phyloP scores from a whole-genome alignment of 2,797 vertebrate species.

The Crax fasciolata region DNA sequence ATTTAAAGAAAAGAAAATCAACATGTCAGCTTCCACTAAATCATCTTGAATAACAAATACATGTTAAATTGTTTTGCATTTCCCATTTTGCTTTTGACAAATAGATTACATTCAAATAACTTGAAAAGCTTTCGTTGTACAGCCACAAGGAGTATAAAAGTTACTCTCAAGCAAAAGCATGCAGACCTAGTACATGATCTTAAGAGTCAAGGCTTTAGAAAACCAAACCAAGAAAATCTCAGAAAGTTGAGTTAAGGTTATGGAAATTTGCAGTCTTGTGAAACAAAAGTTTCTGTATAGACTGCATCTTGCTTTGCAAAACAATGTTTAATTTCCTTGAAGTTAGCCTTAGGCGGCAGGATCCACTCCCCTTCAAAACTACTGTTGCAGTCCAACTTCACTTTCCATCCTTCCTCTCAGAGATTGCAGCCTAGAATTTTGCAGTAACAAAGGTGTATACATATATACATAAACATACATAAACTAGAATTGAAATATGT shows the following conservation, averaged over 20 bases:
- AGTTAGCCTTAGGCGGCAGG: not conserved
- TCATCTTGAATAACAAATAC: not conserved
- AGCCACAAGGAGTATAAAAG: not conserved
- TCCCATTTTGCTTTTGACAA: not conserved
- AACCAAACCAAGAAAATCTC: not conserved
- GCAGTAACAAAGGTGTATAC: not conserved
- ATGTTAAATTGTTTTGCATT: not conserved
- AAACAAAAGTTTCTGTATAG: not conserved
- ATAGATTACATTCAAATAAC: not conserved
- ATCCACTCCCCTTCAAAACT: not conserved
- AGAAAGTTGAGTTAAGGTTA: not conserved
- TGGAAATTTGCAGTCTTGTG: not conserved
- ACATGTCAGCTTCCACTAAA: not conserved
- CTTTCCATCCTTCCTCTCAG: not conserved
- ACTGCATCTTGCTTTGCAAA: not conserved
- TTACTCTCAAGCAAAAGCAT: not conserved
- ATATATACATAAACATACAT: not conserved
- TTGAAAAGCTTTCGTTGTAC: not conserved
- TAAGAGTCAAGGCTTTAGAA: not conserved
- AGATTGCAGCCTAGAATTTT: not conserved
- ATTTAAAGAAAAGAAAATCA: not conserved
- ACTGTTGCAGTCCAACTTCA: not conserved
- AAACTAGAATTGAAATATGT: not conserved
- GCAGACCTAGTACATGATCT: not conserved
- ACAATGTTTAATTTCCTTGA: not conserved